A percentile compares a stretch with the other conserved stretches of the same genome.
Conservation (phyloP, 2,113 vertebrate genomes). For the Tyrannus savana region DNA sequence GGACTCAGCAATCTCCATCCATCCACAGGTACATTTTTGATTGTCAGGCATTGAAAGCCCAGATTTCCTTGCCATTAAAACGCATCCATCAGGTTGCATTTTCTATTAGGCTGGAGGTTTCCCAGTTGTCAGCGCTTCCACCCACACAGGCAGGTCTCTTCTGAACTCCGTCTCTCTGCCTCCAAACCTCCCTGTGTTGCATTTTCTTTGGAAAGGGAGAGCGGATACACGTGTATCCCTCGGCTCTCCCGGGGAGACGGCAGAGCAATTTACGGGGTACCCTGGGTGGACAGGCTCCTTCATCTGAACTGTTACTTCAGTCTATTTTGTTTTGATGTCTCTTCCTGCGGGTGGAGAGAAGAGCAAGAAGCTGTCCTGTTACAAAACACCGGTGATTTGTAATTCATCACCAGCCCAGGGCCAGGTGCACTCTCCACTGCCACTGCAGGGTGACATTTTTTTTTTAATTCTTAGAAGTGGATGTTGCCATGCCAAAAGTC, state of each 20-base stretch:
- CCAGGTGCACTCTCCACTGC: background rate
- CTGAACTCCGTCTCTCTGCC: background rate
- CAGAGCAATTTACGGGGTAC: slow-evolving; percentile 1
- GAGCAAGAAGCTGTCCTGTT: background rate
- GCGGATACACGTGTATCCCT: background rate
- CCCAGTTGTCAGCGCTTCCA: background rate
- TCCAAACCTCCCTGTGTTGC: background rate
- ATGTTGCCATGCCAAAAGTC: background rate
- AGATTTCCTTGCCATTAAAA: background rate
- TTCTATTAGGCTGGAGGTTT: slow-evolving; percentile 18
- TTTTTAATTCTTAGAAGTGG: background rate
- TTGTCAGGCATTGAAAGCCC: background rate
- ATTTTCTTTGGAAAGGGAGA: background rate
- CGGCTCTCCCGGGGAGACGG: background rate
- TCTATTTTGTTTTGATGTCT: background rate
- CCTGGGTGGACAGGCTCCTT: background rate
- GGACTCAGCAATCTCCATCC: background rate
- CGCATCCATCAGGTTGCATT: background rate
- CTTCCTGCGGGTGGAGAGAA: background rate
- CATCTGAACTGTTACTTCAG: background rate
- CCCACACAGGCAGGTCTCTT: slow-evolving; percentile 12
- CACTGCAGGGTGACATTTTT: background rate
- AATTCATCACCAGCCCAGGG: background rate
- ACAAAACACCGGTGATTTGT: slow-evolving; percentile 8
- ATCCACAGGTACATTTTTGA: background rate